Conservation (phyloP, 35 echinoderm and acorn worm genomes). For the Diadema setosum region DNA sequence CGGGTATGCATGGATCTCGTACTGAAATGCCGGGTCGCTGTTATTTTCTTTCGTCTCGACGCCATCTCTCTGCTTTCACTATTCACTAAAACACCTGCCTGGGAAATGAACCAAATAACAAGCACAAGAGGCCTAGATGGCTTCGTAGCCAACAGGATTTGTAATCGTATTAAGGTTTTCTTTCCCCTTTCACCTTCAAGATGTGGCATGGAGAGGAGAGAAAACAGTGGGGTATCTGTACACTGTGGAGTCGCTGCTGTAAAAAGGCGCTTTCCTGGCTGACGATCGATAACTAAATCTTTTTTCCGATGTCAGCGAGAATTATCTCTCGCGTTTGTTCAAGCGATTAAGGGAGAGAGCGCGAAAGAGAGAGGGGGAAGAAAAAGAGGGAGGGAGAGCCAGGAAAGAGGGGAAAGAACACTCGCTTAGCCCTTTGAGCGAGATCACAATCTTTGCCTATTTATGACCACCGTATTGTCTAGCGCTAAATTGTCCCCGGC, state of each 20-base stretch:
- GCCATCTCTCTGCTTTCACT: neutral
- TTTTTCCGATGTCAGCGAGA: neutral
- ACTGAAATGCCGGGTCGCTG: neutral
- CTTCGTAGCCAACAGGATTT: neutral
- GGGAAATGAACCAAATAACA: constrained; percentile 25
- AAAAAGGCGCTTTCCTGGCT: neutral
- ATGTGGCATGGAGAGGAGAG: neutral
- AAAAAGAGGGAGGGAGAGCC: neutral
- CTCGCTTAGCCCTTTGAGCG: neutral
- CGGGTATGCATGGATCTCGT: neutral
- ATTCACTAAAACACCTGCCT: neutral
- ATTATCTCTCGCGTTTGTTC: constrained; percentile 15
- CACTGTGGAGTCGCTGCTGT: neutral
- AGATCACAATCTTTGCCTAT: neutral
- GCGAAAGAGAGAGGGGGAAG: neutral
- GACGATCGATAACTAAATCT: constrained; percentile 15
- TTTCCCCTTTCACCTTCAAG: neutral
- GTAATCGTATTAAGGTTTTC: constrained; percentile 9
- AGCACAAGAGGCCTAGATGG: neutral
- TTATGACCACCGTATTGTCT: neutral
- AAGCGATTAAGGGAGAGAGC: neutral
- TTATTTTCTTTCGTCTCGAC: neutral
- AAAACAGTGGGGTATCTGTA: neutral
- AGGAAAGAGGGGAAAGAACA: neutral
- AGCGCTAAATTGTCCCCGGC: constrained; percentile 16